A percentile compares a stretch with the other conserved stretches of the same genome.
phyloP scores from a whole-genome alignment of 1,140 invertebrate species.

The Manduca sexta region DNA sequence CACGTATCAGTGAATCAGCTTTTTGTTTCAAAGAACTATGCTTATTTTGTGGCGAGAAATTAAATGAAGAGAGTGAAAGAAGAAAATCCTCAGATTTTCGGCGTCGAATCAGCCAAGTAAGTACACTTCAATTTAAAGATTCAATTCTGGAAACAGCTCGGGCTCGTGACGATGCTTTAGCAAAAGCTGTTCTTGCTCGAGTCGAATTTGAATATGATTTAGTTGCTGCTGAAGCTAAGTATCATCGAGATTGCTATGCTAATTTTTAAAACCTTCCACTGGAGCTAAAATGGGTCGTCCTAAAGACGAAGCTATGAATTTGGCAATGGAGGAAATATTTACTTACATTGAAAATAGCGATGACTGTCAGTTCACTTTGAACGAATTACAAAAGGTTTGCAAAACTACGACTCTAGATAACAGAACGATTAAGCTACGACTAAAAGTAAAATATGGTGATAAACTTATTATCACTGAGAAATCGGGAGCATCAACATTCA shows the following conservation, averaged over 20 bases:
- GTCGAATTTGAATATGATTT: constrained; percentile 38
- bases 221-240: constrained; percentile 43
- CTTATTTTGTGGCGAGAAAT: constrained; percentile 39
- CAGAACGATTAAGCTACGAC: constrained; percentile 23
- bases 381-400: constrained; percentile 28
- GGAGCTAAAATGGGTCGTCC: constrained; percentile 48
- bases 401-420: constrained; percentile 16
- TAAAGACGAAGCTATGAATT: constrained; percentile 13
- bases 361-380: constrained; percentile 34
- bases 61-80: constrained; percentile 22
- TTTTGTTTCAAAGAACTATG: constrained; percentile 37
- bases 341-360: constrained; percentile 29
- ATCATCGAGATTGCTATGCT: constrained; percentile 36
- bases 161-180: constrained; percentile 29
- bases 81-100: constrained; percentile 16
- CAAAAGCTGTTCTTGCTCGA: constrained; percentile 35
- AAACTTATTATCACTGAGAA: constrained; percentile 24
- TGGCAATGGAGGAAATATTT: constrained; percentile 31
- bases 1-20: constrained; percentile 26
- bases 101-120: constrained; percentile 27
- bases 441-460: constrained; percentile 28
- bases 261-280: constrained; percentile 22
- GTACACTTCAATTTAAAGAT: constrained; percentile 25
- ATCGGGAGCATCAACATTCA: constrained; percentile 20
- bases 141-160: constrained; percentile 26